Conservation (phyloP, 2,113 vertebrate genomes). For the Melanocharis versteri region DNA sequence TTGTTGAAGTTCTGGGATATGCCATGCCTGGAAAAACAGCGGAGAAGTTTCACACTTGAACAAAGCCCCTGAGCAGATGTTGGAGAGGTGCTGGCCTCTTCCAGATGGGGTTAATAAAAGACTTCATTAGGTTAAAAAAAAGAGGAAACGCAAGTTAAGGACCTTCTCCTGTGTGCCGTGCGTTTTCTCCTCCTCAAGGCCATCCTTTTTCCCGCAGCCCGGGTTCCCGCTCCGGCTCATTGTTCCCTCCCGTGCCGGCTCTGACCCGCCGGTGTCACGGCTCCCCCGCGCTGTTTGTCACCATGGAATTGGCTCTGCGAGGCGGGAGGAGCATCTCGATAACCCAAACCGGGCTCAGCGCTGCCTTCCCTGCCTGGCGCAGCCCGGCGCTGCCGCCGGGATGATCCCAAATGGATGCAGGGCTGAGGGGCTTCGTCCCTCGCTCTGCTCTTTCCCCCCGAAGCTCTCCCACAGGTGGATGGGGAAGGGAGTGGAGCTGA, state of each 20-base stretch:
- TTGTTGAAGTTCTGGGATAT: not conserved
- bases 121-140: not conserved
- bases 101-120: not conserved
- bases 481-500: not conserved
- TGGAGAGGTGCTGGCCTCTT: not conserved
- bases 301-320: constrained; percentile 1
- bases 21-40: not conserved
- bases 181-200: constrained; percentile 12
- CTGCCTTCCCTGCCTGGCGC: not conserved
- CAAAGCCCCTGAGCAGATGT: not conserved
- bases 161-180: not conserved
- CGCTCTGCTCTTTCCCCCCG: not conserved
- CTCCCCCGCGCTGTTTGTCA: not conserved
- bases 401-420: not conserved
- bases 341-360: not conserved
- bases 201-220: not conserved
- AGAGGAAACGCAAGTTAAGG: not conserved
- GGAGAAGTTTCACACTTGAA: not conserved
- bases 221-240: not conserved
- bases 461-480: not conserved
- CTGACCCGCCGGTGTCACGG: not conserved
- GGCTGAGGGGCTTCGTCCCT: rapidly evolving
- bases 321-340: not conserved
- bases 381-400: not conserved
- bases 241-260: not conserved